Base-by-base conservation (phyloP, 2,797 vertebrate genomes). In the Spheniscus humboldti region DNA sequence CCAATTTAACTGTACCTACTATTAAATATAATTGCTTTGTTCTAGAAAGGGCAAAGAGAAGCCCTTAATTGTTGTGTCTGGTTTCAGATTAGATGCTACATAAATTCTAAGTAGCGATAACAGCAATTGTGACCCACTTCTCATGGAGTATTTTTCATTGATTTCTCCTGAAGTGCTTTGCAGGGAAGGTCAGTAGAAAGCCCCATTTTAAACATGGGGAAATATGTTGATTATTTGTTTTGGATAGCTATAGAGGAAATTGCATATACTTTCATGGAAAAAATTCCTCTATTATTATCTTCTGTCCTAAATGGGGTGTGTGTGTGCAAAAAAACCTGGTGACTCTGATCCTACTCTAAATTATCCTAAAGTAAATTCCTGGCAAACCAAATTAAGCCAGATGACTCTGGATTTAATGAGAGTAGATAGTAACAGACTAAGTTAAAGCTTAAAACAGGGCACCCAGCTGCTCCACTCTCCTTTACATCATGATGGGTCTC, bases 201-300 rank as follows among this genome's bases (percentile, higher is more conserved):
- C 66, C 90, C 90, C 82, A 86, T 53, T 93, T 69, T 95, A 96
- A 96, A 95, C 91, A 95, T 0, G 13, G 90, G 94, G 94, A 97
- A 96, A 95, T 96, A 88, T 95, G 83, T 85, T 88, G 95, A 94
- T 93, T 96, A 93, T 96, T 96, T 96, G 71, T 93, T 96, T 96
- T 97, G 96, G 93, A 95, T 93, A 74, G 83, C 41, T 88, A 18
- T 11, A 71, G 90, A 95, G 95, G 96, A 96, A 96, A 96, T 89
- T 76, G 63, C 90, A 79, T 94, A 73, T 31, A 47, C 90, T 96
- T 95, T 95, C 80, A 87, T 47, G 75, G 96, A 67, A 94, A 95
- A 95, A 92, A 87, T 31, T 66, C 60, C 84, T 77, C 92, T 94
- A 82, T 94, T 95, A 95, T 96, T 92, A 94, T 94, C 68, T 47